Percentiles rank a stretch among this genome's conserved stretches.
phyloP scores from a whole-genome alignment of 2,888 invertebrate species.

The Dasypogon diadema region DNA sequence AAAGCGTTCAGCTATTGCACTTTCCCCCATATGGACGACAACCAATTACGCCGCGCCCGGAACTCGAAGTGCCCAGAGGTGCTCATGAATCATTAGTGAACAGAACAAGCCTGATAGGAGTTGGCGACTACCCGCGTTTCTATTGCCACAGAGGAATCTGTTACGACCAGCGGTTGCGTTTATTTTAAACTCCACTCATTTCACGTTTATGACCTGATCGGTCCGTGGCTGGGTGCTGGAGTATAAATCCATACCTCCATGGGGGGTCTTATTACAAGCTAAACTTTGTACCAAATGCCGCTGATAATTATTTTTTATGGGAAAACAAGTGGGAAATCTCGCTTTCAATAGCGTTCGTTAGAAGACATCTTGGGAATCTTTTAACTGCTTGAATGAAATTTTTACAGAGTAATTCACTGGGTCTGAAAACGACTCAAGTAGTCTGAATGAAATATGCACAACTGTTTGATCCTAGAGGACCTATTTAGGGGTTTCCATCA shows the following conservation, averaged over 20 bases:
- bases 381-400: neutral
- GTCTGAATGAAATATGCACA: too few relatives aligned
- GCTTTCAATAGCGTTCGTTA: neutral
- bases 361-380: neutral
- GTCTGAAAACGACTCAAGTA: neutral
- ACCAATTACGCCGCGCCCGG: neutral
- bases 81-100: conserved; percentile 10
- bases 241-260: conserved; percentile 18
- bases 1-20: conserved; percentile 11
- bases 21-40: neutral
- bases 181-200: neutral
- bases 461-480: too few relatives aligned
- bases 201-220: neutral
- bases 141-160: neutral
- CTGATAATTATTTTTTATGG: conserved; percentile 24
- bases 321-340: neutral
- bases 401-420: neutral
- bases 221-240: neutral
- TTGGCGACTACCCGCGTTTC: conserved; percentile 3
- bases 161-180: neutral
- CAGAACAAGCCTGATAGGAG: neutral
- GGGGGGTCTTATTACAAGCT: conserved; percentile 24
- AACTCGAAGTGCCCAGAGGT: neutral
- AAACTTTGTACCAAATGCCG: neutral
- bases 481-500: too few relatives aligned